Conservation (phyloP, 2,113 vertebrate species). For the Pseudonaja textilis region DNA sequence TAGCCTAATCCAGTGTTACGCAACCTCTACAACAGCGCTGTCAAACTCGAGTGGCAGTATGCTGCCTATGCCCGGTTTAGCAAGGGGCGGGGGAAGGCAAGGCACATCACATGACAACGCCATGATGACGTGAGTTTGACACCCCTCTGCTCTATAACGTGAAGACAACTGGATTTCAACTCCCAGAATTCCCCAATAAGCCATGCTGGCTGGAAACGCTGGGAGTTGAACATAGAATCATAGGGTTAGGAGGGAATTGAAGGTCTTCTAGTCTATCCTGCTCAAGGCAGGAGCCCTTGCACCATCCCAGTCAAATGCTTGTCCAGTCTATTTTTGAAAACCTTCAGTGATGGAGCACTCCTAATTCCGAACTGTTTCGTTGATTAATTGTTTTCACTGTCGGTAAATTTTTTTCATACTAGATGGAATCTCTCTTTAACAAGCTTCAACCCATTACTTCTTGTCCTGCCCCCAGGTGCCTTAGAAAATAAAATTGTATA, state of each 20-base stretch:
- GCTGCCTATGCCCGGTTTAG: no score
- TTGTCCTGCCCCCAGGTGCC: no score
- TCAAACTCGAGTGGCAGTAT: no score
- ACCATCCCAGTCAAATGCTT: not conserved
- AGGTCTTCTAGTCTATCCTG: not conserved
- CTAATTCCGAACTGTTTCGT: no score
- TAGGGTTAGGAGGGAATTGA: not conserved
- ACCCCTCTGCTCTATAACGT: not conserved
- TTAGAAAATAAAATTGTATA: no score
- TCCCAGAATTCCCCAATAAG: not conserved
- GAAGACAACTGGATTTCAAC: not conserved
- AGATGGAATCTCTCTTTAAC: not conserved
- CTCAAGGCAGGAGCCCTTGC: not conserved
- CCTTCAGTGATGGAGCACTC: not conserved
- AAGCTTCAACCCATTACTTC: not conserved
- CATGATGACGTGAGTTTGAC: no score
- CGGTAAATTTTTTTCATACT: no score
- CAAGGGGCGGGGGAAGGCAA: no score
- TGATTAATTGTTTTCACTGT: no score
- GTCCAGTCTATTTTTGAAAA: not conserved
- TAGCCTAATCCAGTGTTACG: not conserved
- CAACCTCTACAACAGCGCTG: not conserved
- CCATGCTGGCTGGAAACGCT: not conserved
- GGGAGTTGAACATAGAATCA: not conserved
- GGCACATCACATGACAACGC: no score